Base-by-base conservation (phyloP, 2,113 vertebrate species). In the Rhea americana region DNA sequence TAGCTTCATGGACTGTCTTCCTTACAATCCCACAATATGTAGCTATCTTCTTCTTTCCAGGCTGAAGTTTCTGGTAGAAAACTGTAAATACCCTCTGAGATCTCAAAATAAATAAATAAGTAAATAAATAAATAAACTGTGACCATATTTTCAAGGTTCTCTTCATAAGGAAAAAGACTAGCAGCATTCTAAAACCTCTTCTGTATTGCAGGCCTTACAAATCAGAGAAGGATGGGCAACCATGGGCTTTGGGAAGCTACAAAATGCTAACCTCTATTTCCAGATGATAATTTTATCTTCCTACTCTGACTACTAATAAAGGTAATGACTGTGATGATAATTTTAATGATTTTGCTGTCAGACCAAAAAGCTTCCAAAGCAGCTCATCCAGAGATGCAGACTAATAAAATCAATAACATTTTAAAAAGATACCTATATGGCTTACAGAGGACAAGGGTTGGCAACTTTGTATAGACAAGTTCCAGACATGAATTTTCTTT, bases 281-380 rank as follows among this genome's bases (percentile, higher is more conserved):
- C 21, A 92, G 41, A 41, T 68, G 28, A 50, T 78, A 76, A 76
- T 7, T 91, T 94, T 24, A 72, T 82, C 67, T 91, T 79, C 50
- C 70, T 81, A 32, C n/a, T 93, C 55, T 67, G 47, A 85, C 82
- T 71, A 41, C 39, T 51, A 71, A 73, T 35, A 80, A 85, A 82
- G n/a, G 51, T 59, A 92, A 39, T 61, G 75, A 47, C 70, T 17
- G 22, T 50, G 76, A 83, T 72, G 15, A 15, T 37, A 74, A 16
- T 80, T 7, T 3, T 11, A 94, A 93, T 63, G 89, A 77, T 92
- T 91, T 81, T 74, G n/a, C 91, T 81, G 51, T 85, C 76, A 93
- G 43, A 88, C 2, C 1, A 13, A 88, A 91, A 80, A 74, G 25
- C 74, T 85, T 90, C 74, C 75, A 85, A 25, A 76, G 58, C 45